Base-by-base conservation (phyloP, 2,888 invertebrate species). In the Ischnus inquisitorius region DNA sequence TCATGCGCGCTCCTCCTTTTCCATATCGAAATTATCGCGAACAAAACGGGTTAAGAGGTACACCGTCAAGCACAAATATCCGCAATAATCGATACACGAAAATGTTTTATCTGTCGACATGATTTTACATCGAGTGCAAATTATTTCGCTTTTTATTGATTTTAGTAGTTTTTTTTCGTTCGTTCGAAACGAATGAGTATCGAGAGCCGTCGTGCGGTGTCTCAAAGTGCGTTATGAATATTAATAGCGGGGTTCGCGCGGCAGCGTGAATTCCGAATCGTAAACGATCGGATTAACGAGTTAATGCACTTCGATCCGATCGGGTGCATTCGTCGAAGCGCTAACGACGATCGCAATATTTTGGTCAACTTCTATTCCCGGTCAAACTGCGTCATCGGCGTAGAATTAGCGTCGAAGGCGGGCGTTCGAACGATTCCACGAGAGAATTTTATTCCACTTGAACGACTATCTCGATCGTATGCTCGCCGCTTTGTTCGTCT, bases 261-360 rank as follows among this genome's bases (percentile, higher is more conserved):
- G 8, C 34, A 34, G 5, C 34, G 34, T 28, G 51, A 69, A 69
- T 69, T 34, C 3, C 4, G 3, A 19, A 69, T 69, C 34, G 46
- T 19, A 54, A 14, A 2, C 19, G 34, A 41, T 22, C 57, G 8
- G 14, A 41, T 16, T 34, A 39, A 62, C 62, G 62, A 54, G 28
- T 34, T 8, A 10, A 74, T 64, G 46, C 25, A 57, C 57, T 57
- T 12, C 5, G 41, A 46, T 60, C 22, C 19, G 69, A 68, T 69
- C 8, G 19, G 69, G 3, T 43, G 64, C 74, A 74, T 86, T 86
- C 82, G 84, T 79, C 85, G 83, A 77, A 83, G 80, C 72, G 84
- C 79, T 79, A n/a, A 86, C 78, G 85, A n/a, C 80, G 83, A 84
- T 82, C 83, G 86, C 87, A 88, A 88, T 88, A 88, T 90, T 90